These are phyloP conservation scores for Aramus guarauna DNA, from an alignment of 2,113 vertebrate genomes.

Conservation along the genomic window DNA sequence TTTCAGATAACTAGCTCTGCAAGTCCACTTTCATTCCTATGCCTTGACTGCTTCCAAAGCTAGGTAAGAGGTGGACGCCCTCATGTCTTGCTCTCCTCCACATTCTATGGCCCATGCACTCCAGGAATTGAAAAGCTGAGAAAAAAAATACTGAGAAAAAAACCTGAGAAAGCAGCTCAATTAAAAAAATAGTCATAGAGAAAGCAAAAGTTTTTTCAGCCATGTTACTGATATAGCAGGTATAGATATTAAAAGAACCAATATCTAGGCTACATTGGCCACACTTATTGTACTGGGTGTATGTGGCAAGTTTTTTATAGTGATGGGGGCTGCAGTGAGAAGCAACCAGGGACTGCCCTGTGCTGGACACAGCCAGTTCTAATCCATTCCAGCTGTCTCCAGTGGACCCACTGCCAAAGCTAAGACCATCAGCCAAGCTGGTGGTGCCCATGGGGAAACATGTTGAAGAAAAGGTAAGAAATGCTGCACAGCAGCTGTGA, in stretches of 20 bases:
- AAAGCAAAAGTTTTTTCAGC: background rate
- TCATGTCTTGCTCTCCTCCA: background rate
- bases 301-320: background rate
- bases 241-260: background rate
- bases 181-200: background rate
- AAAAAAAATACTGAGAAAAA: background rate
- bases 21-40: background rate
- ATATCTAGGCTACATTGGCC: background rate
- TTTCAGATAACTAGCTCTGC: background rate
- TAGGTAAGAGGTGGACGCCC: background rate
- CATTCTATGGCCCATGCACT: background rate
- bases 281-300: background rate
- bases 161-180: background rate
- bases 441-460: accelerated
- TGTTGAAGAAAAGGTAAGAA: background rate
- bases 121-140: background rate
- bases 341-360: background rate
- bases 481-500: background rate
- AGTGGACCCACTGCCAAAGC: background rate
- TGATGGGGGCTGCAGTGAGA: background rate
- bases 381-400: background rate
- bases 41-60: background rate
- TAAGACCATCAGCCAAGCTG: background rate
- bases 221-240: background rate
- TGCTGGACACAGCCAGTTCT: background rate